Evolutionary conservation across 2,113 vertebrate genomes (phyloP).

Genomic region (Silurus asotus): DNA sequence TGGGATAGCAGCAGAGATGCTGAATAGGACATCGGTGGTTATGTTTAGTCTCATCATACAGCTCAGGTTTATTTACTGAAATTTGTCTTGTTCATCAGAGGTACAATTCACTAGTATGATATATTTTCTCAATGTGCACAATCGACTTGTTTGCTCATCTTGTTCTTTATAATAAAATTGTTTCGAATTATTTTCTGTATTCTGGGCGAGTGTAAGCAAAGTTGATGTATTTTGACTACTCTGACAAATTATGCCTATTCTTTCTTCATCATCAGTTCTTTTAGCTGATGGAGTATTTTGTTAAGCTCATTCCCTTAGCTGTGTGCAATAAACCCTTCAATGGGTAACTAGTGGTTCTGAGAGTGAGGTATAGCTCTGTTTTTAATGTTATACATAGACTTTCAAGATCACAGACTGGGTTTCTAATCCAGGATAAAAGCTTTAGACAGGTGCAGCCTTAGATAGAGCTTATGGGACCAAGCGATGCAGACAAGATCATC

Average conservation of each 20-base stretch:
- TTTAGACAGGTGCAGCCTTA: constrained; percentile 1
- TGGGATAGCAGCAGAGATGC: background rate
- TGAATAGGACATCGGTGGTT: background rate
- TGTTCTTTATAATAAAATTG: background rate
- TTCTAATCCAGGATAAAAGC: constrained; percentile 18
- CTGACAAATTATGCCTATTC: background rate
- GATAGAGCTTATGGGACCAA: background rate
- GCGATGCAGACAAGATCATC: background rate
- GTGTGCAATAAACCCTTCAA: background rate
- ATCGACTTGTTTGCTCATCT: background rate
- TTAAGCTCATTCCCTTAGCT: background rate
- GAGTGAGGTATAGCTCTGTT: background rate
- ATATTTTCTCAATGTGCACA: background rate
- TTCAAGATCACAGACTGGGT: background rate
- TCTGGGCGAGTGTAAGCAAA: background rate
- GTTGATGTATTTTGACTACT: background rate
- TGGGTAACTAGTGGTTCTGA: background rate
- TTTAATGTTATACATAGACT: background rate
- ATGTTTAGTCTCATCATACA: background rate
- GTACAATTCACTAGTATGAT: background rate
- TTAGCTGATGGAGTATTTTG: background rate
- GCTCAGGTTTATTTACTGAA: background rate
- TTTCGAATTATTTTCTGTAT: background rate
- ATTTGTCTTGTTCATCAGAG: background rate
- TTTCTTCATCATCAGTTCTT: background rate